A percentile compares a stretch with the other conserved stretches of the same genome.
These are phyloP conservation scores for Parnassius apollo DNA, from an alignment of 2,888 invertebrate genomes.

Conservation along the genomic window DNA sequence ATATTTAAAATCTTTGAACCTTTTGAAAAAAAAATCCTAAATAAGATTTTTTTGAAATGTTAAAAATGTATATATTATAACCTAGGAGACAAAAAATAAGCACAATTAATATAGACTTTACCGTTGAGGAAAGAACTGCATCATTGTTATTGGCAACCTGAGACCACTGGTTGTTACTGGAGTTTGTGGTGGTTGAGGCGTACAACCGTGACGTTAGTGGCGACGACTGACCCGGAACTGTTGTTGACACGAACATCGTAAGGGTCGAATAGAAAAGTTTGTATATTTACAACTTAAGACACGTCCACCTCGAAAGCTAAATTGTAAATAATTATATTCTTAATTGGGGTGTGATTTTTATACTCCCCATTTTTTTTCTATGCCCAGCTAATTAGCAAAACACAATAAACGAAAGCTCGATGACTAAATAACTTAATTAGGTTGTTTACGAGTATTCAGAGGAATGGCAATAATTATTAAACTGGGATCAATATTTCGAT, in stretches of 20 bases:
- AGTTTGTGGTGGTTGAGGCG: conserved; percentile 27
- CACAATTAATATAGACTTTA: conserved; percentile 29
- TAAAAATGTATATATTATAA: too few species aligned
- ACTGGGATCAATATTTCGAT: conserved; percentile 5
- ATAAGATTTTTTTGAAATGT: too few species aligned
- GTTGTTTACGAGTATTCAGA: conserved; percentile 16
- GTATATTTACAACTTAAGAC: conserved; percentile 26
- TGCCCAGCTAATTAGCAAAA: conserved; percentile 29
- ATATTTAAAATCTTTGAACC: too few species aligned
- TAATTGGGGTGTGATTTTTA: conserved; percentile 46
- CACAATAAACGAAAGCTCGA: conserved; percentile 27
- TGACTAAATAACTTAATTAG: conserved; percentile 32
- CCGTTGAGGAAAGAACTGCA: conserved; percentile 36
- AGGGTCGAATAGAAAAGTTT: conserved; percentile 7
- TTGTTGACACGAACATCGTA: conserved; percentile 34
- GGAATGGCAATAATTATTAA: conserved; percentile 13
- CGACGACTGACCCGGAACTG: conserved; percentile 30
- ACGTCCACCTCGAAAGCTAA: conserved; percentile 44
- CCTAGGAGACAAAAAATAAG: too few species aligned
- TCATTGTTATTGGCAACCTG: conserved; percentile 30
- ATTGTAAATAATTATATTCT: conserved; percentile 41
- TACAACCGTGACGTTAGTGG: conserved; percentile 28
- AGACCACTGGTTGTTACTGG: conserved; percentile 41
- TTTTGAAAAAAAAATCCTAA: too few species aligned
- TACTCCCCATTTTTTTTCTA: conserved; percentile 39